Evolutionary conservation across 2,888 invertebrate species (phyloP).

Genomic region (Venusia cambrica): DNA sequence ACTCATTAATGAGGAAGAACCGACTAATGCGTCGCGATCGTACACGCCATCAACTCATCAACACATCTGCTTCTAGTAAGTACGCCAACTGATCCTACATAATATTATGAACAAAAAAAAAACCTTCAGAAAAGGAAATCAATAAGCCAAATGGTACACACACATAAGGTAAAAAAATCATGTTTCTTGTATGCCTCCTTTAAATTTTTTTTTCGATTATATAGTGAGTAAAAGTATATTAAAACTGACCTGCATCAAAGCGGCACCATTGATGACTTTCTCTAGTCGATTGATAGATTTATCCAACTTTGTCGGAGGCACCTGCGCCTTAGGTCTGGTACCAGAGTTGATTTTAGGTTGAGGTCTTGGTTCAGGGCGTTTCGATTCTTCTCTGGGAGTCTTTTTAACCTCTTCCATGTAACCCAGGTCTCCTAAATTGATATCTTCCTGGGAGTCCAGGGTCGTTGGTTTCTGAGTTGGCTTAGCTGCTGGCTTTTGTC

Average conservation of each 20-base stretch:
- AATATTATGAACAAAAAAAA: too few relatives aligned
- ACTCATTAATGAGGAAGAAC: too few relatives aligned
- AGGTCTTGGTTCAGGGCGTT: slow-evolving; percentile 9
- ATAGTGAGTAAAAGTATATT: too few relatives aligned
- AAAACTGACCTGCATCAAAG: slow-evolving; percentile 50
- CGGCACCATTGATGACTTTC: slow-evolving; percentile 60
- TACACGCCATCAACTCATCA: too few relatives aligned
- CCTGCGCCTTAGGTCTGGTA: slow-evolving; percentile 1
- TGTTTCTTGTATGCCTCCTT: too few relatives aligned
- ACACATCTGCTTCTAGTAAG: too few relatives aligned
- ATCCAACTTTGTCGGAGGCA: slow-evolving; percentile 39
- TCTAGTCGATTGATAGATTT: slow-evolving; percentile 54
- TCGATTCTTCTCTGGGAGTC: slow-evolving; percentile 22
- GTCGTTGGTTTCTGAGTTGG: slow-evolving; percentile 22
- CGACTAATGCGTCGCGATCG: too few relatives aligned
- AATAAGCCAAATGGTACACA: too few relatives aligned
- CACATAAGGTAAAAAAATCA: too few relatives aligned
- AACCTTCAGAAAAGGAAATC: too few relatives aligned
- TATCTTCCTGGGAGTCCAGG: slow-evolving; percentile 41
- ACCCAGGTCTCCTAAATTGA: slow-evolving; percentile 49
- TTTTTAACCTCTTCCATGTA: slow-evolving; percentile 51
- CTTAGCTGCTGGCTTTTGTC: slow-evolving; percentile 20
- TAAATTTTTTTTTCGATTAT: too few relatives aligned
- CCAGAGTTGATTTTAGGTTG: slow-evolving; percentile 8
- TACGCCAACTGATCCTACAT: too few relatives aligned